A percentile compares a stretch with the other conserved stretches of the same genome.
Evolutionary conservation across 1,140 invertebrate species (phyloP).

Genomic region (Conopomorpha cramerella): DNA sequence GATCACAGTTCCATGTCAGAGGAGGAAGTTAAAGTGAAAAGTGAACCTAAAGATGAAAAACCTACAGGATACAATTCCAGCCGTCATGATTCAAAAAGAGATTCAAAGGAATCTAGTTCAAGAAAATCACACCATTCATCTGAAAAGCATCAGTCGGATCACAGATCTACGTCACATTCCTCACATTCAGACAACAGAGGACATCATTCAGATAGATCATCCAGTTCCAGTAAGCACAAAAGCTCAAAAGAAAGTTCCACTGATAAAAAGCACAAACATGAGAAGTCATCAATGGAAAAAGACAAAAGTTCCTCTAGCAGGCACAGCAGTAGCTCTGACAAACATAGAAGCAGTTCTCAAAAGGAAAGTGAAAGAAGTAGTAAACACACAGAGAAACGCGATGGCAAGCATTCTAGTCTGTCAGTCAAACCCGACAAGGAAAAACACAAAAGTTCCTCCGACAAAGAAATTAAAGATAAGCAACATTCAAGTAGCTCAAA

Average conservation of each 20-base stretch:
- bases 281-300: slow-evolving; percentile 17
- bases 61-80: slow-evolving; percentile 13
- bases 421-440: slow-evolving; percentile 25
- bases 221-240: slow-evolving; percentile 20
- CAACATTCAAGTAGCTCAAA: slow-evolving; percentile 30
- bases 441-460: slow-evolving; percentile 28
- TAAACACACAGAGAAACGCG: slow-evolving; percentile 8
- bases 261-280: slow-evolving; percentile 20
- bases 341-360: slow-evolving; percentile 11
- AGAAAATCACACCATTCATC: slow-evolving; percentile 18
- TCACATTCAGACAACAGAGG: slow-evolving; percentile 20
- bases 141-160: slow-evolving; percentile 20
- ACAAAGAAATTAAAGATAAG: slow-evolving; percentile 37
- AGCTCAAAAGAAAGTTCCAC: slow-evolving; percentile 16
- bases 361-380: slow-evolving; percentile 15
- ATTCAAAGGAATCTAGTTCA: slow-evolving; percentile 19
- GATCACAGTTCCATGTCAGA: slow-evolving; percentile 32
- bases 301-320: slow-evolving; percentile 13
- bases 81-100: slow-evolving; percentile 22
- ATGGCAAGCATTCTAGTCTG: slow-evolving; percentile 18
- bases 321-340: slow-evolving; percentile 8
- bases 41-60: slow-evolving; percentile 15
- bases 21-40: slow-evolving; percentile 15
- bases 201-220: slow-evolving; percentile 18
- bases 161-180: slow-evolving; percentile 13